Evolutionary conservation across 2,888 invertebrate genomes (phyloP), one percentile per base, ranked within the genome.

Genomic region (Rotaria socialis): DNA sequence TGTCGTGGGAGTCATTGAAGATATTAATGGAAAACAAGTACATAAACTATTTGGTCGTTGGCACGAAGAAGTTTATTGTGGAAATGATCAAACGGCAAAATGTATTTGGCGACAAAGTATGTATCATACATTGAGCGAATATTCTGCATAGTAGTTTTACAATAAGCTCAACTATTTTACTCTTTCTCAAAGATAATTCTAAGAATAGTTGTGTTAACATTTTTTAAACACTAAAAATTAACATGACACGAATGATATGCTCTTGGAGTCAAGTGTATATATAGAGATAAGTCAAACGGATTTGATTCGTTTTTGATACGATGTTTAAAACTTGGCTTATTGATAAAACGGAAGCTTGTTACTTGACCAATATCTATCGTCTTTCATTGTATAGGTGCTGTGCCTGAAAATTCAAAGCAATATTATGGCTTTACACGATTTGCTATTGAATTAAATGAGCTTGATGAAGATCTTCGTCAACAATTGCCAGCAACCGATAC

Each of bases 401-500:
- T 95, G 93, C 95, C 95, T 0, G 94, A 94, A 27, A 94, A 95
- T 88, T 93, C 94, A 91, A 94, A 94, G 89, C 89, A 94, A 87
- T 95, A 95, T 92, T 95, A 95, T 91, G 95, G 95, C 7, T 95
- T 95, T 92, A 94, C 95, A 8, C 92, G 94, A 88, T 95, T 95
- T 92, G 95, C 95, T 52, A 94, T 95, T 91, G 95, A 95, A 90
- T 92, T 95, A 86, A 95, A 95, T 91, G 95, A 95, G 90, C 94
- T 94, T 87, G 89, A 90, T 86, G 87, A 88, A 1, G 88, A 89
- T 24, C 89, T 92, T 88, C 90, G 92, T 50, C 93, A 93, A 19
- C 87, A 92, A 50, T 91, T 95, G 88, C 95, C 95, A 0, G 93
- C 93, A 85, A 95, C 95, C 0, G 95, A 95, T 90, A 94, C 95